Conservation (phyloP, 2,113 vertebrate species). For the Passerina amoena region DNA sequence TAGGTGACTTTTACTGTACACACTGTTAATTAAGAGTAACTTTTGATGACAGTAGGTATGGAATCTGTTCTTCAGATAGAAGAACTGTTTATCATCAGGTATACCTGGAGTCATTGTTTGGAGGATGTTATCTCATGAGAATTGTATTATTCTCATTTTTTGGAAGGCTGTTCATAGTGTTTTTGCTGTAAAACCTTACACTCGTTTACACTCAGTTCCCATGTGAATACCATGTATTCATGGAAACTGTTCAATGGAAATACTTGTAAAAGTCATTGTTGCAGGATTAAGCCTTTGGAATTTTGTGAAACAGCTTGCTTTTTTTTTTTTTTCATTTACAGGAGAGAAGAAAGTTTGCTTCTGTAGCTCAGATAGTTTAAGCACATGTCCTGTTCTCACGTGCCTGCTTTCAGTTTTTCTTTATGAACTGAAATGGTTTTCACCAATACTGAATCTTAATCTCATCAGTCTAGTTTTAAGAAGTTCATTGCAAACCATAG, state of each 20-base stretch:
- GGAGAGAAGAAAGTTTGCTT: neutral
- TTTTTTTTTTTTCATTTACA: neutral
- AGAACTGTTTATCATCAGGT: neutral
- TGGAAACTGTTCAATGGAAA: neutral
- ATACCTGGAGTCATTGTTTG: neutral
- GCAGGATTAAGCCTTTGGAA: conserved; percentile 6
- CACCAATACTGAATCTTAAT: neutral
- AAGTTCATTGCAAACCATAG: neutral
- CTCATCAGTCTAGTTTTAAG: neutral
- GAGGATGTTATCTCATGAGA: neutral
- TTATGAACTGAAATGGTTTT: neutral
- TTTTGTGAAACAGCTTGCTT: neutral
- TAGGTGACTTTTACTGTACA: neutral
- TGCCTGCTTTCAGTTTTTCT: neutral
- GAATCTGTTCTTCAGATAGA: neutral
- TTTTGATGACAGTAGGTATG: neutral
- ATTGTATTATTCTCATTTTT: neutral
- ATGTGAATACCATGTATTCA: neutral
- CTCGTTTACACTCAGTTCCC: neutral
- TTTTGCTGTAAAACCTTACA: neutral
- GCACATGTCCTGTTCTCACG: neutral
- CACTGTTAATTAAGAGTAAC: neutral
- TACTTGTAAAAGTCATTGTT: neutral
- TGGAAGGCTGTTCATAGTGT: neutral
- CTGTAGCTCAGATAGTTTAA: neutral